phyloP scores from a whole-genome alignment of 2,888 invertebrate species.

The Latrodectus hesperus region DNA sequence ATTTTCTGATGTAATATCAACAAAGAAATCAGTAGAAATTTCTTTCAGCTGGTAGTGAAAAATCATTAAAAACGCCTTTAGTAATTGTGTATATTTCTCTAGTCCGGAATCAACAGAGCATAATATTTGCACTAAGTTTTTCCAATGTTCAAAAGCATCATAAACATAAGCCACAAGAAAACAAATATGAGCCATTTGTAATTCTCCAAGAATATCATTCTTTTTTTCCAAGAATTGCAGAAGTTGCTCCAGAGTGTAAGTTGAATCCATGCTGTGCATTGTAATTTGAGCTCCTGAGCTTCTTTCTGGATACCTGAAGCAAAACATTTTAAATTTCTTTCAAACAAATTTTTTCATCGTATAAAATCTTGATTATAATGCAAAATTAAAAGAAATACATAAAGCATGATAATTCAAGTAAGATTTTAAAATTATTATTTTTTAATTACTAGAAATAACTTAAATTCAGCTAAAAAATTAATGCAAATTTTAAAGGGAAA shows the following conservation, averaged over 20 bases:
- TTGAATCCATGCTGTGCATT: conserved; percentile 87
- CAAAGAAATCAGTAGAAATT: conserved; percentile 89
- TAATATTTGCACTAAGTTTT: conserved; percentile 82
- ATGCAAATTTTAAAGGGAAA: too few relatives aligned
- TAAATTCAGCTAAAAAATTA: too few relatives aligned
- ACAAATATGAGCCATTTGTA: conserved; percentile 93
- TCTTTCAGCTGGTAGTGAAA: conserved; percentile 83
- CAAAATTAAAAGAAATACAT: too few relatives aligned
- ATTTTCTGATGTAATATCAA: conserved; percentile 89
- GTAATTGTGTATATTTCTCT: conserved; percentile 82
- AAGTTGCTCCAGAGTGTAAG: conserved; percentile 82
- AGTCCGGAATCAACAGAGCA: conserved; percentile 89
- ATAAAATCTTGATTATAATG: too few relatives aligned
- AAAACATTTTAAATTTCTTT: too few relatives aligned
- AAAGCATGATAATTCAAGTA: too few relatives aligned
- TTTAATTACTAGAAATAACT: too few relatives aligned
- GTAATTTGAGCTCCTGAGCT: conserved; percentile 89
- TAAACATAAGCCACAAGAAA: conserved; percentile 90
- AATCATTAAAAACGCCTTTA: conserved; percentile 84
- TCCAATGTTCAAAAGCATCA: conserved; percentile 98
- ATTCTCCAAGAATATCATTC: conserved; percentile 86
- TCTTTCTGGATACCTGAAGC: conserved; percentile 82
- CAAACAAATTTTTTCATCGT: too few relatives aligned
- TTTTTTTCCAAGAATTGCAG: conserved; percentile 72
- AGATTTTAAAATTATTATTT: too few relatives aligned